Percentiles rank a stretch among this genome's conserved stretches.
Conservation (phyloP, 2,888 invertebrate genomes). For the Heteropelma amictum region DNA sequence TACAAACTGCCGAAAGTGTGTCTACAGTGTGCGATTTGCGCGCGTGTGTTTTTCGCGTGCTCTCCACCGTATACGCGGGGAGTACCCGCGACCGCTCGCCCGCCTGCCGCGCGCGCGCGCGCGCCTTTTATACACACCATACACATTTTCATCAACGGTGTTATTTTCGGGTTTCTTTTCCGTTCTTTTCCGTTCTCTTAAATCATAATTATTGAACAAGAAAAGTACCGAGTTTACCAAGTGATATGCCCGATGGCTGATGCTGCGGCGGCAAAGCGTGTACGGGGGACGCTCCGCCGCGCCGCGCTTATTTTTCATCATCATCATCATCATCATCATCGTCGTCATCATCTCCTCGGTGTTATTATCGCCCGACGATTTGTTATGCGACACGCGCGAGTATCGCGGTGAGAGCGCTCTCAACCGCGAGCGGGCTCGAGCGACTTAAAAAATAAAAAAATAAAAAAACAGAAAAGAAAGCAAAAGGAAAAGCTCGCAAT, state of each 20-base stretch:
- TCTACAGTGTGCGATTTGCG: slow-evolving; percentile 28
- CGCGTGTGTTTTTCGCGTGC: slow-evolving; percentile 39
- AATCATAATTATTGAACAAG: not conserved
- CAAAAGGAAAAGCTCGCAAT: not conserved
- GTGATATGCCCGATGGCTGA: slow-evolving; percentile 88
- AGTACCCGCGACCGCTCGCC: slow-evolving; percentile 17
- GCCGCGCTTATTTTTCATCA: slow-evolving; percentile 64
- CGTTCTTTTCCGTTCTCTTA: not conserved
- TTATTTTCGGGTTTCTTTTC: too few species aligned
- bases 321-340: slow-evolving; percentile 23
- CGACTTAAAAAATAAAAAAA: not conserved
- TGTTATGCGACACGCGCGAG: slow-evolving; percentile 49
- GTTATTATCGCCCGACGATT: slow-evolving; percentile 66
- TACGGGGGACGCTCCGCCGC: slow-evolving; percentile 83
- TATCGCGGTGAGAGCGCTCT: slow-evolving; percentile 53
- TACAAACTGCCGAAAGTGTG: slow-evolving; percentile 31
- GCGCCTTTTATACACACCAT: not conserved
- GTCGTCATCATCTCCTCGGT: slow-evolving; percentile 57
- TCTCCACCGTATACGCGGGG: slow-evolving; percentile 16
- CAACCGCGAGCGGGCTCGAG: slow-evolving; percentile 38
- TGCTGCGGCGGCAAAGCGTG: slow-evolving; percentile 83
- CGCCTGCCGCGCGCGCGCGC: not conserved
- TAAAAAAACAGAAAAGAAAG: not conserved
- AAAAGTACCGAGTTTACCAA: slow-evolving; percentile 63
- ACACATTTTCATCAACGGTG: too few species aligned